Evolutionary conservation across 1,140 invertebrate genomes (phyloP), one percentile per base, ranked within the genome.

Genomic region (Cotesia typhae): DNA sequence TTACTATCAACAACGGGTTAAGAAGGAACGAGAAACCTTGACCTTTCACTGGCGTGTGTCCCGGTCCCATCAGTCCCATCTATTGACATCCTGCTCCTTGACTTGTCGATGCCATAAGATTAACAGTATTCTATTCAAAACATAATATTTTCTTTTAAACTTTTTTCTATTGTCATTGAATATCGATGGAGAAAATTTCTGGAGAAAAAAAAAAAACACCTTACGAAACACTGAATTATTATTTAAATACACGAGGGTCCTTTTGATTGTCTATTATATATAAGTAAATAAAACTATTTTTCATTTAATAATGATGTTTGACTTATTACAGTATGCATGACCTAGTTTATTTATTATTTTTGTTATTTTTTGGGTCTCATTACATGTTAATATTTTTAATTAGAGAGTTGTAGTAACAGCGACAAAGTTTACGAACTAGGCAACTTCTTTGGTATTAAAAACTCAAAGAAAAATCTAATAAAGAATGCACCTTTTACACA

Each of bases 11-110:
- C 57, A 59, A n/a, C 17, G 51, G 37, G 60, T 60, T 66, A 64
- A 66, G 35, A 47, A 9, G n/a, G 20, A 14, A 66, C 35, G 59
- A 9, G n/a, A 17, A 14, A 69, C 67, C 67, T 69, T 69, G 67
- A 69, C 67, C 53, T 69, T 69, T 69, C 17, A 36, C n/a, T 68
- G 63, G 35, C 47, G 20, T 28, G 47, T 52, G 47, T 28, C 28
- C 28, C 28, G 28, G 47, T 47, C 41, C 57, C n/a, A 9, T 20
- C 14, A 5, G 5, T 59, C 17, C 57, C 17, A 9, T 20, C 57
- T 17, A 59, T 20, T 20, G 17, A 59, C 57, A 59, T 59, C 57
- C 9, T 59, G 17, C 57, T 59, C 57, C 57, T 59, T 59, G 17
- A 59, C 57, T 59, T 59, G 57, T 59, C 28, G 17, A 20, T 59